Base-by-base conservation (phyloP, 2,888 invertebrate genomes). In the Monochamus alternatus region DNA sequence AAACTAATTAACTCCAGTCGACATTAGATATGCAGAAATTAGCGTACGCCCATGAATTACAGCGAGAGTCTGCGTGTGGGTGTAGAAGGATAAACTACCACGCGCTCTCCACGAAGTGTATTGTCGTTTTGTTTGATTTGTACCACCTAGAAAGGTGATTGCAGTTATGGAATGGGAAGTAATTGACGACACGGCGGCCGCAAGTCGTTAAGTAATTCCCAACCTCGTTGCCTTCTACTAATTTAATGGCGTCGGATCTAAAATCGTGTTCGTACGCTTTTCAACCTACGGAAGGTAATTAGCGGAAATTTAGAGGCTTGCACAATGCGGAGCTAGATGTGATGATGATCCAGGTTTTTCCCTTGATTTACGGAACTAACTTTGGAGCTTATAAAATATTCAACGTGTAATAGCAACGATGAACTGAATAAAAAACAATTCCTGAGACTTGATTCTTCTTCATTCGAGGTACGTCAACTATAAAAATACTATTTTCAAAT, bases 21-120 rank as follows among this genome's bases (percentile, higher is more conserved):
- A 47, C 5, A 22, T 65, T 14, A 32, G 9, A 47, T 14, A 32
- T 71, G 71, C 62, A 65, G 5, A 55, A 55, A 55, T 55, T 14
- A 55, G 14, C 14, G 22, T 55, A 55, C 55, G 55, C 55, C 55
- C n/a, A n/a, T 55, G 55, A 7, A 12, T 63, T 59, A 68, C 68
- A 65, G 10, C 30, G 51, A 59, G 32, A 47, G 65, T 67, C 69
- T 65, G 68, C 65, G 71, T 73, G 80, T 80, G 76, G 80, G 80
- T 67, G 80, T 73, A 75, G 64, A 62, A 71, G 74, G 75, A 75
- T 78, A 78, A 75, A 76, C 71, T 78, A 78, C 76, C 76, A 79
- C 75, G 74, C 79, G 79, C 75, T 75, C 74, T 66, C 72, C 66
- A 47, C 31, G 47, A 43, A 73, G 64, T 30, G 73, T 62, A 59